Evolutionary conservation across 2,797 vertebrate species (phyloP).

Genomic region (Apodemus agrarius): DNA sequence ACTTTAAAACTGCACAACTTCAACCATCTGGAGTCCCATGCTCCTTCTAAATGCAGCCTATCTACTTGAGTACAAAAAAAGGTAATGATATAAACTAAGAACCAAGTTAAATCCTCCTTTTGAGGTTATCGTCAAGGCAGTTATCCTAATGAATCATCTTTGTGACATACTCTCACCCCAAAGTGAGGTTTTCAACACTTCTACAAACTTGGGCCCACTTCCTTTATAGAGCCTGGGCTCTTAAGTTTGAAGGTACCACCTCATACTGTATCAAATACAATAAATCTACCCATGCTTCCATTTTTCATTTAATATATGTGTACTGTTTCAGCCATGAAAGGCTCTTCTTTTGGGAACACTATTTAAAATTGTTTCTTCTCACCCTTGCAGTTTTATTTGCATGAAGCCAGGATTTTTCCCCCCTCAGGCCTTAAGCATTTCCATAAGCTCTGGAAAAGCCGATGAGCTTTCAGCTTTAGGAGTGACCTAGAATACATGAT

Average conservation of each 20-base stretch:
- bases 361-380: constrained; percentile 4
- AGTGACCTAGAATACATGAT: neutral
- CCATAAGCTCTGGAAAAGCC: constrained; percentile 1
- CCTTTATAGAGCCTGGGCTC: neutral
- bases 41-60: neutral
- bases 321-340: neutral
- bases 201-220: neutral
- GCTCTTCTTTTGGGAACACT: constrained; percentile 7
- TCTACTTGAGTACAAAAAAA: neutral
- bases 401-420: neutral
- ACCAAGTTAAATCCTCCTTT: neutral
- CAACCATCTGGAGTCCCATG: neutral
- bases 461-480: neutral
- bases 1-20: neutral
- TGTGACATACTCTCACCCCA: neutral
- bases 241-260: neutral
- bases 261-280: neutral
- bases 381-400: constrained; percentile 9
- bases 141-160: neutral
- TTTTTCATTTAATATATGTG: neutral
- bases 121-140: neutral
- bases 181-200: neutral
- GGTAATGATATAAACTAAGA: neutral
- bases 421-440: neutral
- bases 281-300: neutral